Percentiles rank a stretch among this genome's conserved stretches.
phyloP scores from a whole-genome alignment of 2,113 vertebrate species.

The Laterallus jamaicensis region DNA sequence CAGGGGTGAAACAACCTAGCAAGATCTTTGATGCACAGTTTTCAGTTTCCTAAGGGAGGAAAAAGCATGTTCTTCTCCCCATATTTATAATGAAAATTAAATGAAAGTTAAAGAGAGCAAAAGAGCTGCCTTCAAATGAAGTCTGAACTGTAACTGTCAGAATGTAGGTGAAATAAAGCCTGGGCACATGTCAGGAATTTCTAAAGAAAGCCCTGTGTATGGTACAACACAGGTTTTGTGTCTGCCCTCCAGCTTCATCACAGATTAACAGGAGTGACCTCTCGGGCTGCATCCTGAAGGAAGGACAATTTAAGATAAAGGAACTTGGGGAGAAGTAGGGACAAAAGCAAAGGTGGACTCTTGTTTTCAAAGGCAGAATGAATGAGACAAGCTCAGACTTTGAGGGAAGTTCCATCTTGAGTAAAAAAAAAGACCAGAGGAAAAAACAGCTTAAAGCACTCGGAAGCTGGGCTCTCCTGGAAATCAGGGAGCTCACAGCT shows the following conservation, averaged over 20 bases:
- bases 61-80: not conserved
- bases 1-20: not conserved
- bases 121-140: not conserved
- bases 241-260: not conserved
- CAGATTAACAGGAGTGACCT: not conserved
- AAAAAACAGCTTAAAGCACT: not conserved
- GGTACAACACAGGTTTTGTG: not conserved
- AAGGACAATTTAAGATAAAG: not conserved
- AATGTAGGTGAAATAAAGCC: not conserved
- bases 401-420: not conserved
- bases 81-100: not conserved
- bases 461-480: not conserved
- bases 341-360: not conserved
- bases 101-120: not conserved
- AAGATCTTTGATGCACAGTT: not conserved
- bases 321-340: fast-evolving
- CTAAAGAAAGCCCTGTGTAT: not conserved
- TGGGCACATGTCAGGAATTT: not conserved
- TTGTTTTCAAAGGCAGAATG: not conserved
- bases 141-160: not conserved
- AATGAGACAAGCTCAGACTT: not conserved
- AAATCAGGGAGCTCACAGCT: not conserved
- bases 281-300: not conserved
- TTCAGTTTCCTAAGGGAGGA: not conserved
- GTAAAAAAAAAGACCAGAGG: not conserved